These are phyloP conservation scores for Schizopygopsis malacanthus DNA, from an alignment of 2,797 vertebrate genomes.

Conservation along the genomic window DNA sequence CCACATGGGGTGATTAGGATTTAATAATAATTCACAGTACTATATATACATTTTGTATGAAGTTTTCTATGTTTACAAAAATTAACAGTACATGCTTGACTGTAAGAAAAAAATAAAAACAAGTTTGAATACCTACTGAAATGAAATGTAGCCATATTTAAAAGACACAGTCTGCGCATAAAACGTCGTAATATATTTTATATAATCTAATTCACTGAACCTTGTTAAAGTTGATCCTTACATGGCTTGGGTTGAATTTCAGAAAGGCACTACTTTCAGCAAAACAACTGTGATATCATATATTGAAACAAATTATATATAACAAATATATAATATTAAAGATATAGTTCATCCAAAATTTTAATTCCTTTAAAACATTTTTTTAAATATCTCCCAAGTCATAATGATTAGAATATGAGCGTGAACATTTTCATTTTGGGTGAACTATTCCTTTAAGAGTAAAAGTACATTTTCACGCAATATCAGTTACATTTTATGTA, in stretches of 20 bases:
- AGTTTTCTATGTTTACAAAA: constrained; percentile 5
- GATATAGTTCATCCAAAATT: not conserved
- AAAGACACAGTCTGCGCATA: constrained; percentile 19
- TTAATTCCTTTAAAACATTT: not conserved
- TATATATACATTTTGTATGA: not conserved
- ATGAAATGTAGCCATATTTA: constrained; percentile 30
- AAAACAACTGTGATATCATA: constrained; percentile 41
- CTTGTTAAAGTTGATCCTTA: constrained; percentile 28
- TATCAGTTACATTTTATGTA: not conserved
- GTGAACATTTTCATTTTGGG: not conserved
- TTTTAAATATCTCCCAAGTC: not conserved
- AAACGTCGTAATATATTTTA: not conserved
- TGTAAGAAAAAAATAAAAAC: not conserved
- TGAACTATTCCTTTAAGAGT: not conserved
- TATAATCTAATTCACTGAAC: constrained; percentile 24
- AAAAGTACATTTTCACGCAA: constrained; percentile 16
- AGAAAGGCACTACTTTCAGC: constrained; percentile 56
- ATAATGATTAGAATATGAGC: not conserved
- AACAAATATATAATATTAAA: not conserved
- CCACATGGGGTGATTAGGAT: constrained; percentile 24
- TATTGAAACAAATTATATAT: not conserved
- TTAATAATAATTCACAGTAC: constrained; percentile 18
- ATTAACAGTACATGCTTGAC: not conserved
- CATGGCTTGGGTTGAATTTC: constrained; percentile 48
- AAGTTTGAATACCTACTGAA: constrained; percentile 24